These are phyloP conservation scores for Eulacestoma nigropectus DNA, from an alignment of 2,113 vertebrate species.

Conservation along the genomic window DNA sequence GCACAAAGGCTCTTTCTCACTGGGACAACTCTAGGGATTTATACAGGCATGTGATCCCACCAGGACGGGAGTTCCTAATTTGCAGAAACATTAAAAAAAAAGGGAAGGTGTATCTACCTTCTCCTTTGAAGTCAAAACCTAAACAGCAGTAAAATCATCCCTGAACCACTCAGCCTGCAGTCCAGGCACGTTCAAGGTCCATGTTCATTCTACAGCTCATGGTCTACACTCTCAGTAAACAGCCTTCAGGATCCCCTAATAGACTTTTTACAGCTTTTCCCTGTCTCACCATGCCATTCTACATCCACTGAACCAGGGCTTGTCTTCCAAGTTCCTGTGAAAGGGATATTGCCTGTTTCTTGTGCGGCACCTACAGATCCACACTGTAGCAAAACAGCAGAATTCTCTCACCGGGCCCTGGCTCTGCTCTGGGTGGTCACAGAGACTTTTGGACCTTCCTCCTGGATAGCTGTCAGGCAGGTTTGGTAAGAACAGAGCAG, in stretches of 20 bases:
- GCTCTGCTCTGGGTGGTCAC: background rate
- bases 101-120: background rate
- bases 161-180: background rate
- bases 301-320: background rate
- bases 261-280: background rate
- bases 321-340: background rate
- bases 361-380: background rate
- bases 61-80: background rate
- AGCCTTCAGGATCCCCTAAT: background rate
- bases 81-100: background rate
- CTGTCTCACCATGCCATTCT: background rate
- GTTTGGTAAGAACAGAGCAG: background rate
- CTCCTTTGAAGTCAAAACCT: background rate
- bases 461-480: background rate
- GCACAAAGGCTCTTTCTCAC: background rate
- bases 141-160: background rate
- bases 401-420: background rate
- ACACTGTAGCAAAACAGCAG: background rate
- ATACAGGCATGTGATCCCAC: background rate
- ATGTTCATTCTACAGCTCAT: background rate
- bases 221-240: background rate
- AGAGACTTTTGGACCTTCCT: background rate
- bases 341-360: background rate
- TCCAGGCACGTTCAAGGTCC: background rate
- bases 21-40: background rate